A percentile compares a stretch with the other conserved stretches of the same genome.
Evolutionary conservation across 2,888 invertebrate species (phyloP).

Genomic region (Eurytoma californica): DNA sequence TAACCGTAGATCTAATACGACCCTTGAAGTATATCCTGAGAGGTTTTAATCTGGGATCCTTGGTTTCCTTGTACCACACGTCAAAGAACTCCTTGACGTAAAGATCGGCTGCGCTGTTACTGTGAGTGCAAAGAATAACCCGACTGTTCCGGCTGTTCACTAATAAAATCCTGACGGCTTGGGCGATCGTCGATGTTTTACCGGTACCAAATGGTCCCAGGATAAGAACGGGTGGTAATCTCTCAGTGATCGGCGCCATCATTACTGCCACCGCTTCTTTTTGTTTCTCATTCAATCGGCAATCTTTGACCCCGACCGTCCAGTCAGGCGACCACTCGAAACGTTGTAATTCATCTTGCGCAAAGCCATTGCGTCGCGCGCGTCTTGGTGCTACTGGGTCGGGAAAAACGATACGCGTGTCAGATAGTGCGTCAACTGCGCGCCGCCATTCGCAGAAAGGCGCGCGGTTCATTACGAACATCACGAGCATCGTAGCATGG

Average conservation of each 20-base stretch:
- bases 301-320: slow-evolving; percentile 76
- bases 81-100: slow-evolving; percentile 91
- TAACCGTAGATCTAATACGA: slow-evolving; percentile 85
- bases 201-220: slow-evolving; percentile 92
- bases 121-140: slow-evolving; percentile 90
- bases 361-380: slow-evolving; percentile 2
- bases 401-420: slow-evolving; percentile 85
- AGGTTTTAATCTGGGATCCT: slow-evolving; percentile 80
- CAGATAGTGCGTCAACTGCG: slow-evolving; percentile 85
- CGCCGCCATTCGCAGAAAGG: slow-evolving; percentile 91
- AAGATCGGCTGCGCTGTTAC: slow-evolving; percentile 90
- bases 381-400: slow-evolving; percentile 13
- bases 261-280: slow-evolving; percentile 87
- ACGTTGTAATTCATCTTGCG: neutral
- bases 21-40: slow-evolving; percentile 88
- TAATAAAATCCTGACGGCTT: slow-evolving; percentile 70
- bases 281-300: slow-evolving; percentile 85
- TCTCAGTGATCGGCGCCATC: slow-evolving; percentile 80
- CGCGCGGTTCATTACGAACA: slow-evolving; percentile 87
- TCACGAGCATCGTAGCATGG: slow-evolving; percentile 83
- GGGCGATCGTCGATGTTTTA: slow-evolving; percentile 89
- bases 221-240: slow-evolving; percentile 83
- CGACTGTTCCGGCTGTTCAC: slow-evolving; percentile 81
- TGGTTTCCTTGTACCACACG: slow-evolving; percentile 83
- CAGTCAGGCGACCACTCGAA: slow-evolving; percentile 49